Evolutionary conservation across 1,140 invertebrate species (phyloP), one percentile per base, ranked within the genome.

Genomic region (Drosophila nebulosa): DNA sequence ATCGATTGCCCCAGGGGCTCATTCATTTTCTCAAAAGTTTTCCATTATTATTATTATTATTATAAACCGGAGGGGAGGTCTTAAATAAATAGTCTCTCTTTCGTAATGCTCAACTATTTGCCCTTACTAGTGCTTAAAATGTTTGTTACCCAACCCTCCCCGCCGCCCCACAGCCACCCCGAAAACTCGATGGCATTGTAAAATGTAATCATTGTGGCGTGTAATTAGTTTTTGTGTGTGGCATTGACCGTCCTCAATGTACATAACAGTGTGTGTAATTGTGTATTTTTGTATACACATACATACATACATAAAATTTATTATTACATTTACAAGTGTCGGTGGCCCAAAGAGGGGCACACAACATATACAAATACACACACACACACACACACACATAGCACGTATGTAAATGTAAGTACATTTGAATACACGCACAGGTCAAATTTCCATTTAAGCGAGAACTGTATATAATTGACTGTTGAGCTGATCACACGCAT

Each of bases 121-220:
- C 60, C 27, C 46, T 27, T 18, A 21, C 36, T 21, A 1, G 51
- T 12, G 24, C 24, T 16, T 21, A 16, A 52, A 52, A 14, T 51
- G 22, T 58, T 36, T 58, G 4, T 24, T 36, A 4, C 6, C 3
- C 10, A 32, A 12, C 32, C 4, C 21, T 1, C 12, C 1, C n/a
- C n/a, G n/a, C n/a, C n/a, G n/a, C n/a, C n/a, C n/a, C n/a, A n/a
- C n/a, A n/a, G n/a, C n/a, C n/a, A n/a, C 6, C 9, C 18, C 4
- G 22, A 57, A 69, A 51, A 61, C 81, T 86, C 69, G 42, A 78
- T 86, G 74, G 74, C 68, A 61, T 70, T 81, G 78, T 81, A 88
- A 88, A 81, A 86, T 88, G 70, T 88, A 86, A 86, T 86, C 78
- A 83, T 88, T 86, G 78, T 88, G 83, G 83, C 83, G 69, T 86